Evolutionary conservation across 1,140 invertebrate species (phyloP).

Genomic region (Linepithema humile): DNA sequence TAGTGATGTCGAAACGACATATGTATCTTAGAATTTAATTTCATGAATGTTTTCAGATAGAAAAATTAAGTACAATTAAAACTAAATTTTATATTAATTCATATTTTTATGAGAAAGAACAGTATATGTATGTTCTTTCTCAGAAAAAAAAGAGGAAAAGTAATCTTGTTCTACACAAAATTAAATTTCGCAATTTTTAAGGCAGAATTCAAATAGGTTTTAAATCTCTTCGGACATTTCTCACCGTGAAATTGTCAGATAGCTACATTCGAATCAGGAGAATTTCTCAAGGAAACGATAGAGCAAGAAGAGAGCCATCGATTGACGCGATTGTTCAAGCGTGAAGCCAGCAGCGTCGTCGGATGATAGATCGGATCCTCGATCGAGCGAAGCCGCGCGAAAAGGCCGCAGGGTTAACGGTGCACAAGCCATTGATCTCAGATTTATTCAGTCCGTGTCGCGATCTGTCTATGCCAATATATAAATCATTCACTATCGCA

Average conservation of each 20-base stretch:
- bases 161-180: neutral
- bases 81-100: neutral
- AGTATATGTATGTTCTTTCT: neutral
- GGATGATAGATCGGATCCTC: constrained; percentile 38
- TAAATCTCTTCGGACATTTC: constrained; percentile 4
- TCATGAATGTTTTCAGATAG: no score
- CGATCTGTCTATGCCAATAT: neutral
- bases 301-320: constrained; percentile 23
- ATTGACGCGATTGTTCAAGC: constrained; percentile 38
- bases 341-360: constrained; percentile 4
- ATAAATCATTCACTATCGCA: neutral
- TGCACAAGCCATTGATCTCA: constrained; percentile 33
- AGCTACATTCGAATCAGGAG: constrained; percentile 2
- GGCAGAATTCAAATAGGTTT: neutral
- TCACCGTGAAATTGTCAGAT: constrained; percentile 46
- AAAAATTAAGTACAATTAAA: neutral
- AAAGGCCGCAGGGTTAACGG: constrained; percentile 25
- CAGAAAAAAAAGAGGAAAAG: neutral
- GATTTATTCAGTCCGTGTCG: constrained; percentile 43
- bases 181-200: neutral
- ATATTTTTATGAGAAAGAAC: neutral
- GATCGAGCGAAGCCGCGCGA: neutral
- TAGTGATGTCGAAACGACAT: neutral
- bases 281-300: constrained; percentile 26
- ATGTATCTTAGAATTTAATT: neutral